Evolutionary conservation across 53 echinoderm and acorn worm genomes (phyloP), one percentile per base, ranked within the genome.

Genomic region (Arbacia lixula): DNA sequence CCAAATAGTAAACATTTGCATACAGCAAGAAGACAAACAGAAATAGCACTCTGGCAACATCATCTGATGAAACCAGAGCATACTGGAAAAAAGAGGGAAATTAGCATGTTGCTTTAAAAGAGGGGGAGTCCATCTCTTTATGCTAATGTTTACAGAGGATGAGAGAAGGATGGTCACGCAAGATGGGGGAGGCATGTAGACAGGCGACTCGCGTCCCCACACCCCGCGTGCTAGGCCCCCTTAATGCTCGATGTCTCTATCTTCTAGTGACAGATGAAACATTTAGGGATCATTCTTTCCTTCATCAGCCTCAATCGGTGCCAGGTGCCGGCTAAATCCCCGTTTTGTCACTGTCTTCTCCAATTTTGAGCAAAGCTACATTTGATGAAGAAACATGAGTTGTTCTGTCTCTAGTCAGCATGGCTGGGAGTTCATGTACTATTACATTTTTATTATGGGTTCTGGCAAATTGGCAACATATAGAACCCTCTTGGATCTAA

Each of bases 251-350:
- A 27, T 43, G 26, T 38, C 58, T 36, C 37, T 38, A 56, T 77
- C 77, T 54, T 58, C 63, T 11, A 63, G 28, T 81, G 82, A 81
- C 82, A 81, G 82, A 81, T 49, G 20, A 62, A 81, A 81, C 82
- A 81, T 81, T 81, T 81, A 63, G 21, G 62, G 82, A 81, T 81
- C 50, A 81, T 63, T 63, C 28, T 46, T 46, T 81, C 82, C 46
- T 42, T 81, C 82, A 52, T 62, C 82, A 81, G 31, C 20, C 6
- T 28, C 46, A 63, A 61, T 61, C 64, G 64, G 46, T 81, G 62
- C 64, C 64, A 81, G 82, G 77, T 77, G 57, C 77, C 77, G 37
- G 77, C 57, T 37, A 77, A 58, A 56, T 77, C 77, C 58, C 8
- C 36, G 37, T 77, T 77, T 77, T 77, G 57, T 77, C 77, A 58